Conservation (phyloP, 2,888 invertebrate genomes). For the Drosophila pegasa region DNA sequence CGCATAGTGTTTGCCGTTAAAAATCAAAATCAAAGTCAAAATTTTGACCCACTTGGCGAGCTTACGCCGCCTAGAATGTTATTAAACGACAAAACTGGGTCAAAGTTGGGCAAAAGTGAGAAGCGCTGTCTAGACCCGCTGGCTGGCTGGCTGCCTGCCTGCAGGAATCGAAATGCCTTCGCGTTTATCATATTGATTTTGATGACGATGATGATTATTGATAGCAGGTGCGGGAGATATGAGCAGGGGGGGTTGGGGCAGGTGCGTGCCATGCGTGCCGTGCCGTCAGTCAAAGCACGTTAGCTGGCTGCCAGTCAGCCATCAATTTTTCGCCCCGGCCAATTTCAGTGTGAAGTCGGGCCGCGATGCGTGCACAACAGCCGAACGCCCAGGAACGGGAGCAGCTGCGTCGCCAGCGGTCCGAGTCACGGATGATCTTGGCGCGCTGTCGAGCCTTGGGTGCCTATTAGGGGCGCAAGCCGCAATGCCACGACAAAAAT, state of each 20-base stretch:
- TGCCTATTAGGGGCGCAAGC: conserved; percentile 13
- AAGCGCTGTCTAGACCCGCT: conserved; percentile 42
- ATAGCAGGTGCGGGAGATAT: conserved; percentile 39
- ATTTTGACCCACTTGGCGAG: conserved; percentile 18
- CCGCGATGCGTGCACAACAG: conserved; percentile 72
- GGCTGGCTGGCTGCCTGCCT: conserved; percentile 3
- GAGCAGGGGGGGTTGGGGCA: conserved; percentile 24
- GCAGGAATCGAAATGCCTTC: conserved; percentile 23
- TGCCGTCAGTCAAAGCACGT: conserved; percentile 22
- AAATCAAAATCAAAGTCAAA: conserved; percentile 19
- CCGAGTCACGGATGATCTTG: conserved; percentile 73
- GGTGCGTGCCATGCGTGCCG: conserved; percentile 60
- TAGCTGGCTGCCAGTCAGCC: conserved; percentile 25
- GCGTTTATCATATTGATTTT: conserved; percentile 71
- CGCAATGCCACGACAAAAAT: neutral
- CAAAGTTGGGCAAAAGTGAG: conserved; percentile 45
- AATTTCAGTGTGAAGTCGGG: conserved; percentile 42
- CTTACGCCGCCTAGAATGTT: conserved; percentile 21
- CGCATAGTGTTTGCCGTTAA: neutral
- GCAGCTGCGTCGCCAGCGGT: conserved; percentile 68
- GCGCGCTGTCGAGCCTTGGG: conserved; percentile 61
- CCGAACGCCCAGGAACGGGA: conserved; percentile 69
- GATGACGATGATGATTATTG: conserved; percentile 58
- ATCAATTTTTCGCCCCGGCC: conserved; percentile 13
- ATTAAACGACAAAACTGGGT: conserved; percentile 44